Percentiles rank a stretch among this genome's conserved stretches.
Conservation (phyloP, 2,888 invertebrate genomes). For the Acleris cristana region DNA sequence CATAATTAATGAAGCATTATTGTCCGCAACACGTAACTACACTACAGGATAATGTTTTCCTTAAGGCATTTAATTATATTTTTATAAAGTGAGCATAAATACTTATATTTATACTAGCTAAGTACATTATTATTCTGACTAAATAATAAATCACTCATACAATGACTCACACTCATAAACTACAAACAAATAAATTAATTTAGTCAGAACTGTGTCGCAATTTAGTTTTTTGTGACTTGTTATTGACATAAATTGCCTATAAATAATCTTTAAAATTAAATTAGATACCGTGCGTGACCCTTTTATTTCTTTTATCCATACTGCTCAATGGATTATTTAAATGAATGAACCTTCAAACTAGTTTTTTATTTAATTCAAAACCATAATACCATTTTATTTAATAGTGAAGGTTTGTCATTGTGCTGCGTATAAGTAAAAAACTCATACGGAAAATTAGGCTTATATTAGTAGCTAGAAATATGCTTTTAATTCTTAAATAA, state of each 20-base stretch:
- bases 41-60: slow-evolving; percentile 2
- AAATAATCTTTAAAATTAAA: slow-evolving; percentile 30
- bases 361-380: slow-evolving; percentile 10
- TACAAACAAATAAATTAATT: slow-evolving; percentile 9
- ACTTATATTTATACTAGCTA: background rate
- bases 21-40: background rate
- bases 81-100: background rate
- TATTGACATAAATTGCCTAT: slow-evolving; percentile 4
- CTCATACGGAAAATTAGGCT: no score
- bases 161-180: slow-evolving; percentile 18
- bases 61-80: background rate
- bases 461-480: no score
- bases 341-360: slow-evolving; percentile 21
- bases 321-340: slow-evolving; percentile 25
- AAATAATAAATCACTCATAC: slow-evolving; percentile 13
- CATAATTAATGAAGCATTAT: no score
- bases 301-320: slow-evolving; percentile 12
- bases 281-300: slow-evolving; percentile 26
- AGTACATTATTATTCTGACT: no score
- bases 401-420: background rate
- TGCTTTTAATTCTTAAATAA: no score
- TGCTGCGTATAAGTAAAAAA: background rate
- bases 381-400: slow-evolving; percentile 1
- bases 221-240: slow-evolving; percentile 20
- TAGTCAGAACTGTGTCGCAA: slow-evolving; percentile 6